phyloP scores from a whole-genome alignment of 2,888 invertebrate species.

The Mesochorus sp. region DNA sequence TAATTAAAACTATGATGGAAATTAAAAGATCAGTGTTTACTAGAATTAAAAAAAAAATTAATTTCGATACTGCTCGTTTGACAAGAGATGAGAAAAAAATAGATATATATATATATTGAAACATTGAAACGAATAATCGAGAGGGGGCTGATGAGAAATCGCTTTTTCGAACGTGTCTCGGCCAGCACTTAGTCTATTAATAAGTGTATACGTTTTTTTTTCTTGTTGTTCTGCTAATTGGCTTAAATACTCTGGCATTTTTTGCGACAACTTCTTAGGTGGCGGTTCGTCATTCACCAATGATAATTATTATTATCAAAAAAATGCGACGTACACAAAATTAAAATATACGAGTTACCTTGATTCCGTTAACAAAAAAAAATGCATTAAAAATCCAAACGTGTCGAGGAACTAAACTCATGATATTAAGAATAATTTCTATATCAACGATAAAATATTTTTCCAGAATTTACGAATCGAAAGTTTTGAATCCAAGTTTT shows the following conservation, averaged over 20 bases:
- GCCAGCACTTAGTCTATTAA: constrained; percentile 78
- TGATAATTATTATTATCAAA: constrained; percentile 72
- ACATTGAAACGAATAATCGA: too few species aligned
- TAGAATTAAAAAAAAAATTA: too few species aligned
- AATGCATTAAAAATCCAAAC: constrained; percentile 26
- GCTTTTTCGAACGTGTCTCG: constrained; percentile 76
- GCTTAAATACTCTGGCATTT: constrained; percentile 77
- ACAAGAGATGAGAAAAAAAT: constrained; percentile 31
- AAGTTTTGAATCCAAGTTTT: too few species aligned
- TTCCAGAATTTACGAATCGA: too few species aligned
- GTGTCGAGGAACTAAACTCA: too few species aligned
- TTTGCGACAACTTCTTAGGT: constrained; percentile 77
- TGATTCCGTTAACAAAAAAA: background rate
- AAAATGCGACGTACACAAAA: constrained; percentile 71
- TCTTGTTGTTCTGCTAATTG: constrained; percentile 79
- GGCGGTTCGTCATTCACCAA: constrained; percentile 69
- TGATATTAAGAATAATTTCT: too few species aligned
- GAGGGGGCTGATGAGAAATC: constrained; percentile 61
- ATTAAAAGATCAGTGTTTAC: too few species aligned
- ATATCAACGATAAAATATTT: too few species aligned
- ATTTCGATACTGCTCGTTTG: constrained; percentile 7
- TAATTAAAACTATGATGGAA: too few species aligned
- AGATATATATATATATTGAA: constrained; percentile 46
- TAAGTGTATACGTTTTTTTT: constrained; percentile 80
- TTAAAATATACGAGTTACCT: background rate